A percentile compares a stretch with the other conserved stretches of the same genome.
Conservation (phyloP, 2,888 invertebrate genomes). For the Melolontha melolontha region DNA sequence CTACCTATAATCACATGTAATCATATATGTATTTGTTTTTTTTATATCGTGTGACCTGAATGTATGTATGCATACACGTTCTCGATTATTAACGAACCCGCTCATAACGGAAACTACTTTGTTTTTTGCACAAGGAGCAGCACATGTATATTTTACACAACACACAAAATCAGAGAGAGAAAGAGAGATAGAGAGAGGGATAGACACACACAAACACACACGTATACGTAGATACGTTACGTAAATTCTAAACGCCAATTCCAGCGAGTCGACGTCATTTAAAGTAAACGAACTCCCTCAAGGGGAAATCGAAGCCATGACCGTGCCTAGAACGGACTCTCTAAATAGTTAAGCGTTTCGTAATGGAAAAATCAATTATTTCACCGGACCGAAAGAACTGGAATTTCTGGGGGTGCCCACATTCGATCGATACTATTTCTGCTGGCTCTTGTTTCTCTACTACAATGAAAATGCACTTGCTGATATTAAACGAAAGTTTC, state of each 20-base stretch:
- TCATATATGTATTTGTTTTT: too few species aligned
- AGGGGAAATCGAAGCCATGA: constrained; percentile 62
- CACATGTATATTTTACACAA: neutral
- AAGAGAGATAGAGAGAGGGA: neutral
- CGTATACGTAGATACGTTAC: neutral
- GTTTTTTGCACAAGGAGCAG: constrained; percentile 13
- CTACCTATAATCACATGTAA: too few species aligned
- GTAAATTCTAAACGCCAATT: constrained; percentile 18
- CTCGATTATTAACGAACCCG: constrained; percentile 14
- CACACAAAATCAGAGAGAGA: too few species aligned
- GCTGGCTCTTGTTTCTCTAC: neutral
- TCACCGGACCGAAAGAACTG: constrained; percentile 41
- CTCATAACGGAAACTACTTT: constrained; percentile 27
- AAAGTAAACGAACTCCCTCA: constrained; percentile 61
- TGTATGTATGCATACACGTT: neutral
- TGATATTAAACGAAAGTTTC: too few species aligned
- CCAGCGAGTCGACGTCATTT: constrained; percentile 18
- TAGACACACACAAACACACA: neutral
- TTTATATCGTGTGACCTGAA: constrained; percentile 6
- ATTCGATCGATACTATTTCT: neutral
- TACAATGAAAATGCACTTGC: too few species aligned
- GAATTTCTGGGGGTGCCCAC: constrained; percentile 7
- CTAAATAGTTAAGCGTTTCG: constrained; percentile 58
- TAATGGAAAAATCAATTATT: constrained; percentile 46
- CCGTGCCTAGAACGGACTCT: constrained; percentile 56